Evolutionary conservation across 2,797 vertebrate species (phyloP), one percentile per base, ranked within the genome.

Genomic region (Syngnathus acus): DNA sequence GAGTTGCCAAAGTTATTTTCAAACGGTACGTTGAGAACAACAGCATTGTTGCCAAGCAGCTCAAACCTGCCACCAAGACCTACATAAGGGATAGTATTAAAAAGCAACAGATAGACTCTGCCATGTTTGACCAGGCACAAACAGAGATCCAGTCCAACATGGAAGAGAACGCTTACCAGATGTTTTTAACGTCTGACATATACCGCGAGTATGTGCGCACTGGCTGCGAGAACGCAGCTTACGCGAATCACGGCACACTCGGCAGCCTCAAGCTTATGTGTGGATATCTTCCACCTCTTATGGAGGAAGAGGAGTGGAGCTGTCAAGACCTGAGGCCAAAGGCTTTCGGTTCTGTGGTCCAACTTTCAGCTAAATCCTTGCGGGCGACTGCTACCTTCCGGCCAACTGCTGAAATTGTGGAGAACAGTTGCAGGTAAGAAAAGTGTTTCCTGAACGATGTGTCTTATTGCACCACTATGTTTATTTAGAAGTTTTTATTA

Each of bases 51-150:
- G 93, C 95, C 83, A 94, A 93, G 88, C 96, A 95, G 87, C 91
- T 99, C 78, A 97, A 95, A 60, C 91, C 94, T 48, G 95, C 96
- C 76, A 98, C 96, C 78, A 97, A 95, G 90, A 94, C 92, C 81
- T 96, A 95, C 86, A 94, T 98, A 80, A 84, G 92, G 90, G 95
- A 98, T 85, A 93, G 89, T 87, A 91, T 98, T 81, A 96, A 95
- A 90, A 95, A 93, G 76, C 95, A 96, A 74, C 95, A 94, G 73
- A 94, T 98, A 40, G 95, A 97, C 88, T 97, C 95, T 0, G 88
- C 92, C 77, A 98, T 99, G 94, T 98, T 99, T 68, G 96, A 99
- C 90, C 96, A 97, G 84, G 96, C 96, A 4, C 96, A 99, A 86
- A 95, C 92, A 39, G 96, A 99, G 87, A 93, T 99, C 67, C 96